Base-by-base conservation (phyloP, 2,888 invertebrate species). In the Diaprepes abbreviatus region DNA sequence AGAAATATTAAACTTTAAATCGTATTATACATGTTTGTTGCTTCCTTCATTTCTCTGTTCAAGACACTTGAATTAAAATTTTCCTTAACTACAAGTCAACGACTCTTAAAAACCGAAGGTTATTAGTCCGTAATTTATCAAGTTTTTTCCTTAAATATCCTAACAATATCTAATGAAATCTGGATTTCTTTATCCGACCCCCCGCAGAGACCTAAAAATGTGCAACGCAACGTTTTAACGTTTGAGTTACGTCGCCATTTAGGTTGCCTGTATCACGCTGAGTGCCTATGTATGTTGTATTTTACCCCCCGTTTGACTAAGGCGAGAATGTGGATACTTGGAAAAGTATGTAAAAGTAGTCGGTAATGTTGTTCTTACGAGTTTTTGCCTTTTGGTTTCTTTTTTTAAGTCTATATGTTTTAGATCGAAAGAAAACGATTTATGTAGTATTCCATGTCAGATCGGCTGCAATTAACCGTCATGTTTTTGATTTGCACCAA, bases 121-220 rank as follows among this genome's bases (percentile, higher is more conserved):
- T 21, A 43, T 43, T 43, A 43, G n/a, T 19, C 43, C n/a, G 21
- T 19, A 21, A n/a, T 43, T 43, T 43, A 43, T 40, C 43, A n/a
- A 43, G 3, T 2, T 43, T 33, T 43, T 43, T 7, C 9, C 43
- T 43, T 43, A 21, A 24, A 24, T 43, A 43, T 3, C 43, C 43
- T n/a, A 43, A 43, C 43, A 43, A 43, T 19, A 19, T 43, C 17
- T 3, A 17, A 43, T 14, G 9, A 19, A 10, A 40, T 36, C 21
- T 58, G 28, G 57, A 12, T 58, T 58, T 58, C 57, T 58, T 40
- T 28, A 40, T 58, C 16, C 10, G 19, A 19, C 38, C 57, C 14
- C 57, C 57, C 5, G 14, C 38, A 12, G 57, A 58, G 57, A 55
- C 55, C 55, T 55, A 36, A 55, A 55, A 55, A 55, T 12, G 55